Evolutionary conservation across 2,888 invertebrate species (phyloP).

Genomic region (Drosophila trichaetosa): DNA sequence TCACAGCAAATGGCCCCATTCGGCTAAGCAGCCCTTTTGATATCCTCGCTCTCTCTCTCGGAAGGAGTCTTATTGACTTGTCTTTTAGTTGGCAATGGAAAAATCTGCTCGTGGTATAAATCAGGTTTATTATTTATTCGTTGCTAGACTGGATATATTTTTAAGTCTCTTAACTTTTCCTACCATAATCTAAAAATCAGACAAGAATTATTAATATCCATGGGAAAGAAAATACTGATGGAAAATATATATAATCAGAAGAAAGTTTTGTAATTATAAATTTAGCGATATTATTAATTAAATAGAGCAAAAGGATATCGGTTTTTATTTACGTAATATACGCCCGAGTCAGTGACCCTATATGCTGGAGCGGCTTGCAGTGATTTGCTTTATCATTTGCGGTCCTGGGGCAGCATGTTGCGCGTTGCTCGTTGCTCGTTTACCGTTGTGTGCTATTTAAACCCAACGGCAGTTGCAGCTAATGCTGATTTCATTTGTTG

Average conservation of each 20-base stretch:
- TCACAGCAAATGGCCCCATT: slow-evolving; percentile 48
- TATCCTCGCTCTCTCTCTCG: not conserved
- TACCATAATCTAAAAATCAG: not conserved
- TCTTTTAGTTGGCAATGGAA: not conserved
- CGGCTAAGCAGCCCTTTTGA: slow-evolving; percentile 34
- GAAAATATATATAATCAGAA: not conserved
- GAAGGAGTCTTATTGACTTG: not conserved
- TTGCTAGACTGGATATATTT: not conserved
- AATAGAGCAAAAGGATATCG: slow-evolving; percentile 13
- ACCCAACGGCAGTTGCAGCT: slow-evolving; percentile 56
- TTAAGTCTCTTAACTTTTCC: not conserved
- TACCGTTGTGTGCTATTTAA: slow-evolving; percentile 29
- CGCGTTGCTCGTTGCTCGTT: slow-evolving; percentile 32
- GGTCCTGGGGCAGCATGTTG: slow-evolving; percentile 51
- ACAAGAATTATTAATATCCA: not conserved
- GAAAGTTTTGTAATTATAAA: not conserved
- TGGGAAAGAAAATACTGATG: not conserved
- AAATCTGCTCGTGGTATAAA: not conserved
- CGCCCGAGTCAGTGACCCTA: not conserved
- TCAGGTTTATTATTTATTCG: not conserved
- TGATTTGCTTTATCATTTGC: slow-evolving; percentile 67
- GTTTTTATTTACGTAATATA: not conserved
- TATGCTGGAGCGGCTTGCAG: slow-evolving; percentile 22
- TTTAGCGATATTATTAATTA: not conserved
- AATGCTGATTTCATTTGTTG: slow-evolving; percentile 64